These are phyloP conservation scores for Gortyna flavago DNA, from an alignment of 2,888 invertebrate genomes.

Conservation along the genomic window DNA sequence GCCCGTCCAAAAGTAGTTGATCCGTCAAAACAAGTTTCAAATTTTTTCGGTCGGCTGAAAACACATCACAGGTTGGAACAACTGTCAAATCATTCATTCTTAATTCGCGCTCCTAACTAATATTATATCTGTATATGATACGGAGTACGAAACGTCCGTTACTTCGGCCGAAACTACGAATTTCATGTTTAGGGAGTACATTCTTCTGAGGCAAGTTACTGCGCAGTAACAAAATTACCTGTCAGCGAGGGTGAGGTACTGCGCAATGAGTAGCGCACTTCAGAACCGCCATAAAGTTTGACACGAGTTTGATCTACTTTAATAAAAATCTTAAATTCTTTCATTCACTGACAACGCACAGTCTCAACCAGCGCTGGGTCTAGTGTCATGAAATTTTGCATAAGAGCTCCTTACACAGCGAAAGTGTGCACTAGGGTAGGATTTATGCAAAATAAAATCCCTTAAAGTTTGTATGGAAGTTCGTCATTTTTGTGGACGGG, in stretches of 20 bases:
- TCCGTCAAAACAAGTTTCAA: too few species aligned
- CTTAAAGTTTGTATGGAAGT: not conserved
- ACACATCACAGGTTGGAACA: too few species aligned
- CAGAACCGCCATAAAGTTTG: not conserved
- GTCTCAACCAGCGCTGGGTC: not conserved
- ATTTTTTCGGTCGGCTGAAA: too few species aligned
- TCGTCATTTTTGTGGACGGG: not conserved
- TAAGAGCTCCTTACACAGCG: not conserved
- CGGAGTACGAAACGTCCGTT: not conserved
- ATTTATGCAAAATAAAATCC: fast-evolving
- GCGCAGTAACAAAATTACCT: not conserved
- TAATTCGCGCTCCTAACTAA: not conserved
- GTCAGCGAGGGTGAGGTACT: not conserved
- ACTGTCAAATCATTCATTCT: not conserved
- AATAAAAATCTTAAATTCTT: not conserved
- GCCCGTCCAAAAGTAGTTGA: too few species aligned
- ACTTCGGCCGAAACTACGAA: not conserved
- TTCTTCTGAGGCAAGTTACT: not conserved
- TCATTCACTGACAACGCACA: not conserved
- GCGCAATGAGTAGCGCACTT: not conserved
- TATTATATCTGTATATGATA: too few species aligned
- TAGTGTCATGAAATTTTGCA: not conserved
- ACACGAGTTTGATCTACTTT: not conserved
- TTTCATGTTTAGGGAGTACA: not conserved
- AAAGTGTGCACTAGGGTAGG: not conserved